Base-by-base conservation (phyloP, 1,140 invertebrate genomes). In the Drosophila sechellia region DNA sequence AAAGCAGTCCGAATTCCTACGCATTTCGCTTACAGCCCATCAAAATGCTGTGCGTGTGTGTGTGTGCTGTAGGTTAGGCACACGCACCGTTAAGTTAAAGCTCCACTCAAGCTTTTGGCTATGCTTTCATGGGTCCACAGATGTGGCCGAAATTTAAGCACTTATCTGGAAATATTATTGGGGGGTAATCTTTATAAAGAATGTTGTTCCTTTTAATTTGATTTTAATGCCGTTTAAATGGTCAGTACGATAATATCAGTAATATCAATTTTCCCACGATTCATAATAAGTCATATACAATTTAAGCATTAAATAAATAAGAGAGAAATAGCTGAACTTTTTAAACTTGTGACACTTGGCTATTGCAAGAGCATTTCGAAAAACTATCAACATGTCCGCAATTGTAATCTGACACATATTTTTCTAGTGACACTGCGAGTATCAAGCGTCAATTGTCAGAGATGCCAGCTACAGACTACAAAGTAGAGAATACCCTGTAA, bases 1-100 rank as follows among this genome's bases (percentile, higher is more conserved):
- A 45, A 49, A 68, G 60, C 79, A 66, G 43, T 78, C 75, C 58
- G 42, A 87, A 86, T 86, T 86, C 83, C 83, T 86, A 86, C 83
- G 83, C 83, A 86, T 65, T 87, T 81, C 43, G 39, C 45, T 64
- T 59, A 63, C 15, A 6, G 60, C 37, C n/a, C 37, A 3, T 55
- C 20, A 22, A 3, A 22, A 22, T 22, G 20, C 43, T 56, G 34
- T 42, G 50, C 50, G 39, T 53, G 37, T 54, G 42, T 63, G 54
- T 46, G 37, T 58, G 71, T 77, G 81, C 65, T 87, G 83, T 87
- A 83, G 83, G 83, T 86, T 87, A 87, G 83, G 83, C 75, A 87
- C 81, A 86, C 65, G 61, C 79, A 59, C 40, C 25, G 54, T 55
- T 39, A 63, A 55, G 15, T 48, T 39, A 71, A 80, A 81, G 86